phyloP scores from a whole-genome alignment of 2,113 vertebrate genomes.

The Lanius collurio region DNA sequence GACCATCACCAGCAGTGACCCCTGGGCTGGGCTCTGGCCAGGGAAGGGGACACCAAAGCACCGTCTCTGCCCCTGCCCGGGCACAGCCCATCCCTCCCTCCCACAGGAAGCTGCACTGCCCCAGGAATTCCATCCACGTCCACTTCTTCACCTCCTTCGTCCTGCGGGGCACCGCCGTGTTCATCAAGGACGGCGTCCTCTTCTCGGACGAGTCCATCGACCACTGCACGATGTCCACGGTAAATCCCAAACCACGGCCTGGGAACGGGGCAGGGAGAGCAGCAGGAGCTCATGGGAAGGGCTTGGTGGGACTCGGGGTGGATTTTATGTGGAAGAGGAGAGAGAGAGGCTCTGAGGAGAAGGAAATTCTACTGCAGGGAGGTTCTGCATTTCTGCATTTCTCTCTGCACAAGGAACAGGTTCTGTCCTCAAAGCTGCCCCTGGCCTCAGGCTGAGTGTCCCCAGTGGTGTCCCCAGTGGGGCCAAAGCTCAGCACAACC shows the following conservation, averaged over 20 bases:
- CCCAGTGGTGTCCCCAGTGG: neutral
- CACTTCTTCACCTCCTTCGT: slow-evolving; percentile 88
- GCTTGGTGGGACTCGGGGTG: neutral
- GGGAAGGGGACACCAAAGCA: neutral
- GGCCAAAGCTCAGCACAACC: neutral
- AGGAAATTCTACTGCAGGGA: neutral
- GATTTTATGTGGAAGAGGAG: neutral
- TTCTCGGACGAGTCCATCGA: slow-evolving; percentile 80
- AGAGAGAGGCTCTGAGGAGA: neutral
- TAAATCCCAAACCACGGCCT: slow-evolving; percentile 23
- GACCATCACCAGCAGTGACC: neutral
- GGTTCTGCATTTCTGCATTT: neutral
- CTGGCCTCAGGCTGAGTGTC: neutral
- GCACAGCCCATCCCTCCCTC: neutral
- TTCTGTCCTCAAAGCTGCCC: neutral
- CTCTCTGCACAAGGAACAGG: neutral
- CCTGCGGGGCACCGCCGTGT: slow-evolving; percentile 79
- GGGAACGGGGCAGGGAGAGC: neutral
- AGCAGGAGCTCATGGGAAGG: fast-evolving
- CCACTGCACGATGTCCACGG: slow-evolving; percentile 85
- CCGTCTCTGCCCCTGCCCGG: neutral
- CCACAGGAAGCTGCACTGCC: slow-evolving; percentile 85
- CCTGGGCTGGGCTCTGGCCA: neutral
- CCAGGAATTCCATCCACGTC: slow-evolving; percentile 89
- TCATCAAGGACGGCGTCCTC: slow-evolving; percentile 82